These are phyloP conservation scores for Hydrozoanthus tunicans DNA, from an alignment of 64 coral and sea anemone species.

Conservation along the genomic window DNA sequence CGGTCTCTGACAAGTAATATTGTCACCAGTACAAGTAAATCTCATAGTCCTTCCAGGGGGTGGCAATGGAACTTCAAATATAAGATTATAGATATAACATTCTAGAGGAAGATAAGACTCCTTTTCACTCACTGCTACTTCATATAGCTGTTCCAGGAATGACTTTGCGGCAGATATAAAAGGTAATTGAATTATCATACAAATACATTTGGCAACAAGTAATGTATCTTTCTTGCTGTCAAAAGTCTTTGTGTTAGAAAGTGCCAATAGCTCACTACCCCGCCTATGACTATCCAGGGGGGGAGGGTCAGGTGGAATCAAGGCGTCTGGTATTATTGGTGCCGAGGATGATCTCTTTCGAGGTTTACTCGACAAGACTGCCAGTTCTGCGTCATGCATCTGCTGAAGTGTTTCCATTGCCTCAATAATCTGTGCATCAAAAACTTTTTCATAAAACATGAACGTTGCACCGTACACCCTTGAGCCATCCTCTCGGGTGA, in stretches of 20 bases:
- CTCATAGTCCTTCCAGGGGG: conserved; percentile 94
- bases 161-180: conserved; percentile 84
- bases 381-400: conserved; percentile 90
- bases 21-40: conserved; percentile 73
- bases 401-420: conserved; percentile 93
- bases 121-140: conserved; percentile 55
- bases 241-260: conserved; percentile 70
- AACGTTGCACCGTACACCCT: conserved; percentile 91
- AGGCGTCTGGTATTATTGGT: conserved; percentile 40
- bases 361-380: conserved; percentile 61
- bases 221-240: conserved; percentile 73
- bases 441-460: conserved; percentile 87
- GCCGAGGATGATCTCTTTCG: conserved; percentile 60
- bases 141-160: conserved; percentile 77
- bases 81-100: conserved; percentile 95
- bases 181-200: conserved; percentile 83
- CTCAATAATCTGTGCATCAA: conserved; percentile 73
- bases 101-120: conserved; percentile 75
- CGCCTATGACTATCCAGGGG: not conserved
- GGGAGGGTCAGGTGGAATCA: conserved; percentile 57
- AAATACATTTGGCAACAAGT: conserved; percentile 86
- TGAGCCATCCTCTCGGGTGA: conserved; percentile 97
- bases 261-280: not conserved
- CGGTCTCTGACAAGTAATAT: conserved; percentile 89
- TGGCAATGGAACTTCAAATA: conserved; percentile 94